Conservation (phyloP, 1,140 invertebrate genomes). For the Drosophila tsacasi region DNA sequence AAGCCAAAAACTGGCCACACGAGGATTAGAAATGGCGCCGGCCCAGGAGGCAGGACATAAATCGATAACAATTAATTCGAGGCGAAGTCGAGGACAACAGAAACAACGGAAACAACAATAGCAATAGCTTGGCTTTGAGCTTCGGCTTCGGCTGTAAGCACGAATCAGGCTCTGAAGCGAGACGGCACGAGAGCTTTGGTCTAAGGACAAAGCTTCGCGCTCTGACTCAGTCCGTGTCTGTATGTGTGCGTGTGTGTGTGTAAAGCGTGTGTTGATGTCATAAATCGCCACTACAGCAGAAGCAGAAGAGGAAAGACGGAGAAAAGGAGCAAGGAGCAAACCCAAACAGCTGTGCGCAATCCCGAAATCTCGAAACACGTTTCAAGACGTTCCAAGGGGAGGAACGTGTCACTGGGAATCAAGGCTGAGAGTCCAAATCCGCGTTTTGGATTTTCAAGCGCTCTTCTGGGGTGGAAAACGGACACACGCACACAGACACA, state of each 20-base stretch:
- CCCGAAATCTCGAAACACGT: slow-evolving; percentile 66
- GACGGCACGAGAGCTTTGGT: slow-evolving; percentile 51
- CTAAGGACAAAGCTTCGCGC: slow-evolving; percentile 63
- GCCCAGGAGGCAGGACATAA: slow-evolving; percentile 26
- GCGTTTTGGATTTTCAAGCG: slow-evolving; percentile 55
- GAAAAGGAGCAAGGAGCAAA: slow-evolving; percentile 38
- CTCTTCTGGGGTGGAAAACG: slow-evolving; percentile 64
- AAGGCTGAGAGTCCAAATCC: slow-evolving; percentile 30
- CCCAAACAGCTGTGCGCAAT: slow-evolving; percentile 36
- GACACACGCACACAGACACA: slow-evolving; percentile 5
- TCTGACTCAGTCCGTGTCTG: slow-evolving; percentile 17
- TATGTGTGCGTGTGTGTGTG: slow-evolving; percentile 19
- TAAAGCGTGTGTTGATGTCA: slow-evolving; percentile 77
- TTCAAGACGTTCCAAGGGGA: slow-evolving; percentile 56
- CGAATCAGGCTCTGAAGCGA: slow-evolving; percentile 54
- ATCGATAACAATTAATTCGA: slow-evolving; percentile 69
- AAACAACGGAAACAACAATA: slow-evolving; percentile 22
- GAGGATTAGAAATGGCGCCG: not conserved
- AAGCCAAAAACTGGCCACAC: not conserved
- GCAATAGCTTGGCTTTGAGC: slow-evolving; percentile 12
- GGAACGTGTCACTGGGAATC: slow-evolving; percentile 51
- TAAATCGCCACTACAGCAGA: slow-evolving; percentile 46
- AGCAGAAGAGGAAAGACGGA: not conserved
- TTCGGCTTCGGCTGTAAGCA: slow-evolving; percentile 40
- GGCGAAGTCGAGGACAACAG: slow-evolving; percentile 18